A percentile compares a stretch with the other conserved stretches of the same genome.
Evolutionary conservation across 1,140 invertebrate species (phyloP).

Genomic region (Brachionus asplanchnoidis): DNA sequence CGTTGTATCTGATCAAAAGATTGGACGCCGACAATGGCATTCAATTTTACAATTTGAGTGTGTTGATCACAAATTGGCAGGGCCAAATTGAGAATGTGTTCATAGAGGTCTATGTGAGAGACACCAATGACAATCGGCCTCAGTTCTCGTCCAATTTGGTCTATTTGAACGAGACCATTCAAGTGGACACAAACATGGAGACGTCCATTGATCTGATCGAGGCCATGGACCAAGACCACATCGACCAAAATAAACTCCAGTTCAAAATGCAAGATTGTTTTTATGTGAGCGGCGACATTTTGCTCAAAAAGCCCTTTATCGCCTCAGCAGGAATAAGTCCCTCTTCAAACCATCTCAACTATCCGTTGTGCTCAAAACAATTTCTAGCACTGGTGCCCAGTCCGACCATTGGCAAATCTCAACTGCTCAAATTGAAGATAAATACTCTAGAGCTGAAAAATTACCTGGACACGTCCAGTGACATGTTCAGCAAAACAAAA

Average conservation of each 20-base stretch:
- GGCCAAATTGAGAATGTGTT: constrained; percentile 5
- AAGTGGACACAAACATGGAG: not conserved
- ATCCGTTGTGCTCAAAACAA: constrained; percentile 5
- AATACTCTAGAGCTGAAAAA: not conserved
- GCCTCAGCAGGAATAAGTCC: not conserved
- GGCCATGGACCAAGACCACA: not conserved
- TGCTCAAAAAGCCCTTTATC: constrained; percentile 25
- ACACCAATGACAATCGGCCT: constrained; percentile 32
- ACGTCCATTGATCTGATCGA: constrained; percentile 6
- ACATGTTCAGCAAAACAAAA: not conserved
- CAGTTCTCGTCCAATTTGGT: not conserved
- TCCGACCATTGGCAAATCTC: not conserved
- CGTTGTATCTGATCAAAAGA: constrained; percentile 19
- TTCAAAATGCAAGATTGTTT: constrained; percentile 39
- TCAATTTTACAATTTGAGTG: not conserved
- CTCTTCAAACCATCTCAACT: not conserved
- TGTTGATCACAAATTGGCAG: constrained; percentile 15
- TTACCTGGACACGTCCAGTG: constrained; percentile 15
- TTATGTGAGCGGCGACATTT: not conserved
- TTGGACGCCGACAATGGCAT: not conserved
- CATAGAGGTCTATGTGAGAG: not conserved
- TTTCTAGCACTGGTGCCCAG: not conserved
- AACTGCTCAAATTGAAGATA: not conserved
- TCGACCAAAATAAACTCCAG: not conserved
- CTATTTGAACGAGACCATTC: not conserved